Evolutionary conservation across 2,113 vertebrate genomes (phyloP).

Genomic region (Podarcis raffonei): DNA sequence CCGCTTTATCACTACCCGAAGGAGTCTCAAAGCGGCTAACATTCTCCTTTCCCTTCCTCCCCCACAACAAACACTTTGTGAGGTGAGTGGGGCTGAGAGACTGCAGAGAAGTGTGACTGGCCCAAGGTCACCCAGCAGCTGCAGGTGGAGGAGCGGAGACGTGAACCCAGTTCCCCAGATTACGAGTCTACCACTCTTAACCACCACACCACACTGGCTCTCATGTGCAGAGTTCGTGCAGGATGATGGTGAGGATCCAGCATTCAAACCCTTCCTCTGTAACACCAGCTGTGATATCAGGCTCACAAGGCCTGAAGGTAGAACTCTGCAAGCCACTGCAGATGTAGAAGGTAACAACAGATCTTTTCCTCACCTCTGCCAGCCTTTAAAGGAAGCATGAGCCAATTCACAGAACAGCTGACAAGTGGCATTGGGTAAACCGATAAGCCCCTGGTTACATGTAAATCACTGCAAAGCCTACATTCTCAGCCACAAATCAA

Average conservation of each 20-base stretch:
- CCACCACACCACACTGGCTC: no score
- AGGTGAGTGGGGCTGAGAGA: no score
- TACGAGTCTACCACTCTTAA: no score
- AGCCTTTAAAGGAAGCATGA: not conserved
- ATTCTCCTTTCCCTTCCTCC: no score
- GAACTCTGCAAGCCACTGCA: not conserved
- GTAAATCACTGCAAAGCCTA: not conserved
- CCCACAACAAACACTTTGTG: no score
- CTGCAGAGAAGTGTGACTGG: no score
- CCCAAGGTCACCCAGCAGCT: no score
- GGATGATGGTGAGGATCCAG: not conserved
- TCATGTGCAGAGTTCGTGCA: not conserved
- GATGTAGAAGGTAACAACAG: not conserved
- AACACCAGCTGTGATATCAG: not conserved
- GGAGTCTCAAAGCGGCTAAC: no score
- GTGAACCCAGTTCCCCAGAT: no score
- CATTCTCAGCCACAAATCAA: not conserved
- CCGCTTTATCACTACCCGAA: no score
- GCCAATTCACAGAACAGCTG: not conserved
- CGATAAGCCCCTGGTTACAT: rapidly evolving
- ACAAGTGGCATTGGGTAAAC: not conserved
- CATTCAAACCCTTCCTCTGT: not conserved
- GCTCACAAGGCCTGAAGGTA: not conserved
- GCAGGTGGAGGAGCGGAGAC: no score
- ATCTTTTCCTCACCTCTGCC: not conserved